A percentile compares a stretch with the other conserved stretches of the same genome.
Conservation (phyloP, 1,140 invertebrate species). For the Mamestra configurata region DNA sequence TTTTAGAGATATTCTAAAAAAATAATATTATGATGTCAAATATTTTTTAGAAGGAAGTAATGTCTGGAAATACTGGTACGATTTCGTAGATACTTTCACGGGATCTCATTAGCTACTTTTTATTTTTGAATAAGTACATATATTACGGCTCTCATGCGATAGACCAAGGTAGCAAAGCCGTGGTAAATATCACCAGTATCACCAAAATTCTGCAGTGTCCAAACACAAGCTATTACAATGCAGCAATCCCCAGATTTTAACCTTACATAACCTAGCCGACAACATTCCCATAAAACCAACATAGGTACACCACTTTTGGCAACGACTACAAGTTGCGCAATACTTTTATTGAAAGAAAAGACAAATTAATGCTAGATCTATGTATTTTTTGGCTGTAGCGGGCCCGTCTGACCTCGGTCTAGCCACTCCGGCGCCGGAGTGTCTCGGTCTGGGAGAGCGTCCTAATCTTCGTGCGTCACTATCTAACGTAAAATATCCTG, state of each 20-base stretch:
- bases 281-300: conserved; percentile 15
- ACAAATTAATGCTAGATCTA: conserved; percentile 43
- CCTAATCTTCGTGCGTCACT: conserved; percentile 52
- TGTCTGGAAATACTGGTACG: no score
- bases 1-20: no score
- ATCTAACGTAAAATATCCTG: conserved; percentile 32
- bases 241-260: not conserved
- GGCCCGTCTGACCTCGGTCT: conserved; percentile 72
- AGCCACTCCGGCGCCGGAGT: conserved; percentile 66
- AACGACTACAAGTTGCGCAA: conserved; percentile 42
- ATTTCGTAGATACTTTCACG: no score
- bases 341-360: conserved; percentile 48
- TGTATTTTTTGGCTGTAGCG: conserved; percentile 55
- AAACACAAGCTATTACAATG: not conserved
- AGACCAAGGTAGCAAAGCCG: no score
- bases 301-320: conserved; percentile 53
- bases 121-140: no score
- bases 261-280: conserved; percentile 2
- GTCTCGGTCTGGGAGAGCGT: conserved; percentile 60
- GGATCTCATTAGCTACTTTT: no score
- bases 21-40: no score
- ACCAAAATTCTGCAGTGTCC: no score
- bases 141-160: no score
- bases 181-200: no score
- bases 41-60: no score